phyloP scores from a whole-genome alignment of 1,140 invertebrate genomes.

The Mycetomoellerius zeteki region DNA sequence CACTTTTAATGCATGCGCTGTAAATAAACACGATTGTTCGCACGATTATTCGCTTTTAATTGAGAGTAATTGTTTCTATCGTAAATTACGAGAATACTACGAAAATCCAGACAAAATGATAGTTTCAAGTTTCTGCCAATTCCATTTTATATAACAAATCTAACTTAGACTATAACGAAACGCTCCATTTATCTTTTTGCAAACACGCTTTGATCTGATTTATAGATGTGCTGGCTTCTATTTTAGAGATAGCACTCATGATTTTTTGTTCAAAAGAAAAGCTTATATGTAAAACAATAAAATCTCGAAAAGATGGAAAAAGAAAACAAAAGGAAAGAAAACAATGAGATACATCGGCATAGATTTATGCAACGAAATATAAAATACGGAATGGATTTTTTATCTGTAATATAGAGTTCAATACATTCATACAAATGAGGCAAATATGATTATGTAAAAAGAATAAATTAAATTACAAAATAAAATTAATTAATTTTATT shows the following conservation, averaged over 20 bases:
- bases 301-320: neutral
- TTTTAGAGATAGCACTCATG: neutral
- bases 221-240: neutral
- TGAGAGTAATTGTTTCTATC: neutral
- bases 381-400: neutral
- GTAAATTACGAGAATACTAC: conserved; percentile 10
- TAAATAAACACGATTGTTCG: conserved; percentile 10
- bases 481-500: neutral
- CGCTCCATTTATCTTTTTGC: conserved; percentile 40
- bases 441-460: neutral
- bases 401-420: neutral
- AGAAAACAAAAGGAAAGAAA: neutral
- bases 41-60: neutral
- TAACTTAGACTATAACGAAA: conserved; percentile 42
- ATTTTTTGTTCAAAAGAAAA: neutral
- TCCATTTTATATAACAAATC: conserved; percentile 29
- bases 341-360: neutral
- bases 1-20: neutral
- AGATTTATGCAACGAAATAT: neutral
- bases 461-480: too few species aligned
- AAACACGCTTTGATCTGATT: neutral
- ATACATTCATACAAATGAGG: neutral
- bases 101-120: conserved; percentile 7
- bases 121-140: conserved; percentile 21
- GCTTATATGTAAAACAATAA: neutral